Conservation (phyloP, 2,797 vertebrate genomes). For the Paedocypris micromegethes region DNA sequence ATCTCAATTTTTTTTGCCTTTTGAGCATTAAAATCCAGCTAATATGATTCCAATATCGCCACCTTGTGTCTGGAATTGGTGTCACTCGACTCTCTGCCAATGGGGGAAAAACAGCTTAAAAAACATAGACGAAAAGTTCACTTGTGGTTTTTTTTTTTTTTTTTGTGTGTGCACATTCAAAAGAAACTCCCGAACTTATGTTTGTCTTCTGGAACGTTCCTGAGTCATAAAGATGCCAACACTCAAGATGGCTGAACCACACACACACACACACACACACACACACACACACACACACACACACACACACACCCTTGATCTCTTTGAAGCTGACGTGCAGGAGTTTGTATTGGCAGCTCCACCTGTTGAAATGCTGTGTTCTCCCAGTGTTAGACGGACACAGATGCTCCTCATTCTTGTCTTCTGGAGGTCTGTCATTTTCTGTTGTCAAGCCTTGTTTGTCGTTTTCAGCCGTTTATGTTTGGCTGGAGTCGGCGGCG, state of each 20-base stretch:
- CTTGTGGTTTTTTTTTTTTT: background rate
- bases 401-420: conserved; percentile 1
- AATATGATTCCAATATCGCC: no score
- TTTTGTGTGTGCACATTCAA: background rate
- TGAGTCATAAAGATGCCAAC: conserved; percentile 17
- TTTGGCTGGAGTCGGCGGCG: background rate
- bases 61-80: no score
- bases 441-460: conserved; percentile 8
- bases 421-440: background rate
- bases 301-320: conserved; percentile 14
- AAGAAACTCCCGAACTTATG: background rate
- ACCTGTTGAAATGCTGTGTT: conserved; percentile 36
- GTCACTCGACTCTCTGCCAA: no score
- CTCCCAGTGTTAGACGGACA: conserved; percentile 4
- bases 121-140: background rate
- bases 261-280: conserved; percentile 12
- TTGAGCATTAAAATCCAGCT: no score
- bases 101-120: no score
- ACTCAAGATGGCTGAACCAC: conserved; percentile 4
- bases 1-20: no score
- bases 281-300: conserved; percentile 19
- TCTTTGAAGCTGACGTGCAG: conserved; percentile 26
- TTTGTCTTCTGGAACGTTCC: conserved; percentile 2
- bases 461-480: background rate
- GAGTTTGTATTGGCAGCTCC: conserved; percentile 13